Evolutionary conservation across 2,888 invertebrate genomes (phyloP).

Genomic region (Aethes cnicana): DNA sequence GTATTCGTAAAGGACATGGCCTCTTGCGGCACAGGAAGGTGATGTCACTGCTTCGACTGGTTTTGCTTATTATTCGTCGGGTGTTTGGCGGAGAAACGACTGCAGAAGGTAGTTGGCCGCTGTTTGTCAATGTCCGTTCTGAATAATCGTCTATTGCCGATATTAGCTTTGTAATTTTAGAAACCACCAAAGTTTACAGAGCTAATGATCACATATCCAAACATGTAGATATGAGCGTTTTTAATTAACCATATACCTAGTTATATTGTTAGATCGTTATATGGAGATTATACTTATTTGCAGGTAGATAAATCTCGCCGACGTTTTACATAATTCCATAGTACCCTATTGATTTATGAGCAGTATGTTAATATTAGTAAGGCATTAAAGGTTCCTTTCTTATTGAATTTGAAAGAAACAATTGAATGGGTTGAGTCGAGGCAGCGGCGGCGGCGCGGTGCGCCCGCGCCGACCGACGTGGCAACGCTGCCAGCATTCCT

Average conservation of each 20-base stretch:
- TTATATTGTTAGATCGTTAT: too few species aligned
- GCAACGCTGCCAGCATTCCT: conserved; percentile 44
- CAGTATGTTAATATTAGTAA: conserved; percentile 6
- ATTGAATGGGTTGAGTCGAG: conserved; percentile 22
- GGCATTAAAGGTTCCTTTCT: conserved; percentile 10
- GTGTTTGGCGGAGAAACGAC: conserved; percentile 59
- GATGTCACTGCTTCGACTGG: conserved; percentile 79
- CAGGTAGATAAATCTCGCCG: too few species aligned
- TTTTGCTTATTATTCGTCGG: conserved; percentile 74
- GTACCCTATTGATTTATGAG: too few species aligned
- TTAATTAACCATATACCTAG: too few species aligned
- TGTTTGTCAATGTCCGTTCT: conserved; percentile 40
- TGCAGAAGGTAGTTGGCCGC: conserved; percentile 52
- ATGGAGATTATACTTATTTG: too few species aligned
- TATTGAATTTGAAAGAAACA: conserved; percentile 23
- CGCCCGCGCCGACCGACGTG: conserved; percentile 7
- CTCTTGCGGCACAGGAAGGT: conserved; percentile 72
- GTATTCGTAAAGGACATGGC: conserved; percentile 64
- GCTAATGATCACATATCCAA: conserved; percentile 2
- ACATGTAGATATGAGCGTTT: too few species aligned
- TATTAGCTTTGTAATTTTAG: conserved; percentile 15
- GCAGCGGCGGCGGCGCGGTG: conserved; percentile 9
- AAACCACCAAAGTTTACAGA: conserved; percentile 1
- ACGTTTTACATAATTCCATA: too few species aligned
- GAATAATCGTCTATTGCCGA: conserved; percentile 31